Evolutionary conservation across 2,797 vertebrate genomes (phyloP).

Genomic region (Glyptemys insculpta): DNA sequence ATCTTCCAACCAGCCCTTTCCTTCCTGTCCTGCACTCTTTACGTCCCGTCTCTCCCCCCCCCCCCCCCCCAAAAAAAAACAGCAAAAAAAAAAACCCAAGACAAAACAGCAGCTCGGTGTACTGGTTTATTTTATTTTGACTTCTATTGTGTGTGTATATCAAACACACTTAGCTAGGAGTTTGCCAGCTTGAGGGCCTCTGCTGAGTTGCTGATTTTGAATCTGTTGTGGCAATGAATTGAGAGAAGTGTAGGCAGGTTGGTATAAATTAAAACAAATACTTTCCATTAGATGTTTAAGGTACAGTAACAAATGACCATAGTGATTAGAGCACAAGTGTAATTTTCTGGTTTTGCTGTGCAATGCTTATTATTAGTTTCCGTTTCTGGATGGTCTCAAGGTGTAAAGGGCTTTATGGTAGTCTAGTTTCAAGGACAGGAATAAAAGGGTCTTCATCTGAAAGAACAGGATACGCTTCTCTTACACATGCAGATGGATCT

Average conservation of each 20-base stretch:
- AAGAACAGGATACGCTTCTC: background rate
- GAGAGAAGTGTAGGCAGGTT: background rate
- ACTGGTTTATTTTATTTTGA: background rate
- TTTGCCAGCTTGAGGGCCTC: background rate
- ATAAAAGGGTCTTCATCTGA: background rate
- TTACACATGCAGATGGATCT: background rate
- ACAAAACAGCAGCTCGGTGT: background rate
- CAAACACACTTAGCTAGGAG: background rate
- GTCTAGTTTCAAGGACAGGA: background rate
- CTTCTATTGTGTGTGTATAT: background rate
- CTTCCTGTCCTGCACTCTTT: background rate
- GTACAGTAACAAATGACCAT: background rate
- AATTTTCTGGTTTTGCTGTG: background rate
- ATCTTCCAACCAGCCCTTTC: background rate
- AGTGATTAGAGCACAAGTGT: background rate
- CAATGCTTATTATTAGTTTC: background rate
- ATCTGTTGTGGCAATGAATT: background rate
- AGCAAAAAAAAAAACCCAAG: too few relatives aligned
- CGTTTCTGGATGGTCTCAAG: background rate
- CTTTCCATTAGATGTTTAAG: background rate
- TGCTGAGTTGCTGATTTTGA: background rate
- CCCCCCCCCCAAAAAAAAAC: fast-evolving
- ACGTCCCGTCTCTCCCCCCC: fast-evolving
- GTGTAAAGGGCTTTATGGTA: background rate
- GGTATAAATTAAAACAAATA: background rate